Evolutionary conservation across 2,113 vertebrate genomes (phyloP).

Genomic region (Serinus canaria): DNA sequence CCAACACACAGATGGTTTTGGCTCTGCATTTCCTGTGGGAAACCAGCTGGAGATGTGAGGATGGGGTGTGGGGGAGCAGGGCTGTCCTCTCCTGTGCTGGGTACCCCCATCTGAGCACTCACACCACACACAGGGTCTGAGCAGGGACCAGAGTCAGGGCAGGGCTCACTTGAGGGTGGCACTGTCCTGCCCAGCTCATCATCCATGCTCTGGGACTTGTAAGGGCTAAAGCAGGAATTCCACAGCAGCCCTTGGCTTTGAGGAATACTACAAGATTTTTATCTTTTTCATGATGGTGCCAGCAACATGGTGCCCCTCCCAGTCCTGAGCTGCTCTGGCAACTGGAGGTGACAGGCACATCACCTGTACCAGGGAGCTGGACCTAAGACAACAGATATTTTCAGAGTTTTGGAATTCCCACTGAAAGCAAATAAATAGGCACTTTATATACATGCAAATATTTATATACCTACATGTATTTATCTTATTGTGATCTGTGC

Average conservation of each 20-base stretch:
- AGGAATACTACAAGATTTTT: not conserved
- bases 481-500: not conserved
- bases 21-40: not conserved
- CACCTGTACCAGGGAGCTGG: not conserved
- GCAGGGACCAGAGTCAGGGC: not conserved
- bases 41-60: not conserved
- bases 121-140: fast-evolving
- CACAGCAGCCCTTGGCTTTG: not conserved
- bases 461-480: not conserved
- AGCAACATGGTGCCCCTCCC: fast-evolving
- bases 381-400: not conserved
- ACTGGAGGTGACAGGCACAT: not conserved
- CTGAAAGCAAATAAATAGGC: not conserved
- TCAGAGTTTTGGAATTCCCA: not conserved
- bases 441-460: not conserved
- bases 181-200: not conserved
- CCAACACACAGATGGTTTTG: fast-evolving
- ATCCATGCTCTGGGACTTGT: not conserved
- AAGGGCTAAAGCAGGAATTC: not conserved
- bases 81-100: fast-evolving
- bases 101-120: not conserved
- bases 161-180: not conserved
- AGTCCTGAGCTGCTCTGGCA: fast-evolving
- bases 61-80: fast-evolving
- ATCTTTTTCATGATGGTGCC: fast-evolving